Conservation (phyloP, 2,888 invertebrate species). For the Bugula neritina region DNA sequence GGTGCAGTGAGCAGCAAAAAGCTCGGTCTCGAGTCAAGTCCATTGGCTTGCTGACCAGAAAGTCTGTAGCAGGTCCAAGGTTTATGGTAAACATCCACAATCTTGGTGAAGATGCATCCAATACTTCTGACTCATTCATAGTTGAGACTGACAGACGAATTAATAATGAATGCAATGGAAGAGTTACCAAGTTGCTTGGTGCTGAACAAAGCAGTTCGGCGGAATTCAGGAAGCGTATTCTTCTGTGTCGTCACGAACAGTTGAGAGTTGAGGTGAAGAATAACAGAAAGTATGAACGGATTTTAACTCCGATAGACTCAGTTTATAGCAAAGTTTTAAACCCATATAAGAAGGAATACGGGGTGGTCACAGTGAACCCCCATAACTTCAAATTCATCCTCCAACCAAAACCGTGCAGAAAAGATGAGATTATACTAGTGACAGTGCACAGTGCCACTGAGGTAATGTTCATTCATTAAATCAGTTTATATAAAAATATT, state of each 20-base stretch:
- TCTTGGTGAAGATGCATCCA: background rate
- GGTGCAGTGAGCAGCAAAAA: background rate
- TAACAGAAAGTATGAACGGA: background rate
- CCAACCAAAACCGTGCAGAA: constrained; percentile 9
- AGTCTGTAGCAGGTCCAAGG: background rate
- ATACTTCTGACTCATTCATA: background rate
- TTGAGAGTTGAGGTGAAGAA: background rate
- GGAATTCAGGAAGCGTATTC: background rate
- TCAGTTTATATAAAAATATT: too few relatives aligned
- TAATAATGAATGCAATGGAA: background rate
- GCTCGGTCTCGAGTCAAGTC: background rate
- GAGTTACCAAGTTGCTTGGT: background rate
- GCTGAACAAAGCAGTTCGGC: background rate
- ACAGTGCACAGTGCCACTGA: constrained; percentile 13
- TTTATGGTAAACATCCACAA: background rate
- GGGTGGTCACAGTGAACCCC: background rate
- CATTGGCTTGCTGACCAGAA: background rate
- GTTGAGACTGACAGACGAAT: background rate
- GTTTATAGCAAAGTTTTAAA: background rate
- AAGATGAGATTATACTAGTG: background rate
- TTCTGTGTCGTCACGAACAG: background rate
- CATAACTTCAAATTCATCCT: constrained; percentile 12
- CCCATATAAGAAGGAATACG: constrained; percentile 14
- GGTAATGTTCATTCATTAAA: background rate
- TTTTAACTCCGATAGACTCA: background rate